Evolutionary conservation across 2,888 invertebrate species (phyloP).

Genomic region (Chloroclystis v-ata): DNA sequence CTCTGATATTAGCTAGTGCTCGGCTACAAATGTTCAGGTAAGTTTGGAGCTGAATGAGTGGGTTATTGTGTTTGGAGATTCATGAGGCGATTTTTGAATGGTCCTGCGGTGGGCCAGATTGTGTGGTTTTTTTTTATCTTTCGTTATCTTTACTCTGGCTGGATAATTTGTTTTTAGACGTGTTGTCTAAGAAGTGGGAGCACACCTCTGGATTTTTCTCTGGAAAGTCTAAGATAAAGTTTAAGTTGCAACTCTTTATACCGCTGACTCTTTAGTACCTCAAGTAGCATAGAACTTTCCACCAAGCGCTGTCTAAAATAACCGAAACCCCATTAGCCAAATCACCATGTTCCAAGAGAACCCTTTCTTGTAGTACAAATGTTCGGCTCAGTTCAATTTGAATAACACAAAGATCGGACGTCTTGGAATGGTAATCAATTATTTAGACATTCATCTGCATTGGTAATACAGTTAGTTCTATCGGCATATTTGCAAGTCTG

Average conservation of each 20-base stretch:
- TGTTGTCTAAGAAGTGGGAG: too few species aligned
- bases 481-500: conserved; percentile 1
- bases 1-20: conserved; percentile 10
- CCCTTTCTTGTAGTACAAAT: conserved; percentile 46
- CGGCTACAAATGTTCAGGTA: conserved; percentile 28
- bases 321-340: not conserved
- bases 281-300: too few species aligned
- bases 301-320: too few species aligned
- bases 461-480: conserved; percentile 29
- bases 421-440: conserved; percentile 58
- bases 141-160: too few species aligned
- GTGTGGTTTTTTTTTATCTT: too few species aligned
- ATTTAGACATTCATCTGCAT: conserved; percentile 56
- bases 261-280: too few species aligned
- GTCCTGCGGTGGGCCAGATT: not conserved
- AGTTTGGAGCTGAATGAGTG: too few species aligned
- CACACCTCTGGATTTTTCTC: too few species aligned
- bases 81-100: not conserved
- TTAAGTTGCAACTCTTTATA: too few species aligned
- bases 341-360: conserved; percentile 11
- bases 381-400: conserved; percentile 48
- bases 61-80: too few species aligned
- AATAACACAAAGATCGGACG: conserved; percentile 53
- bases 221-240: too few species aligned
- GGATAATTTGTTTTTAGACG: too few species aligned